phyloP scores from a whole-genome alignment of 2,113 vertebrate species.

The Calonectris borealis region DNA sequence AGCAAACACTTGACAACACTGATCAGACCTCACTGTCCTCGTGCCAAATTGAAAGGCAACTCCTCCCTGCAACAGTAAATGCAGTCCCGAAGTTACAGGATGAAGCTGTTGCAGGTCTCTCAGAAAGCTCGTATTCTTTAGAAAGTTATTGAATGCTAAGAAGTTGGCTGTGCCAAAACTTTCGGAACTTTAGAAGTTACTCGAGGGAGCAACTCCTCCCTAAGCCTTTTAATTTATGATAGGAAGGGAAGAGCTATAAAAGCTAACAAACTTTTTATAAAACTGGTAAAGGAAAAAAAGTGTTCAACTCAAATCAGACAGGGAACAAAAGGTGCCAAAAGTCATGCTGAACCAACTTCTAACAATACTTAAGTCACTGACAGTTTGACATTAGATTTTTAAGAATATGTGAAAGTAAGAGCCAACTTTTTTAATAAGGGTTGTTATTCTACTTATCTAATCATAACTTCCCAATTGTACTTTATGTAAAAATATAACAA shows the following conservation, averaged over 20 bases:
- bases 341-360: not conserved
- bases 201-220: constrained; percentile 12
- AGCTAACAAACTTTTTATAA: constrained; percentile 39
- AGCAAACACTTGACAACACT: constrained; percentile 5
- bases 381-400: not conserved
- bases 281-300: not conserved
- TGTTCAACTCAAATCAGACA: not conserved
- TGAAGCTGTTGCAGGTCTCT: constrained; percentile 27
- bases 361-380: not conserved
- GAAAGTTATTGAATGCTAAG: constrained; percentile 28
- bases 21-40: not conserved
- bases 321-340: constrained; percentile 21
- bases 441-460: not conserved
- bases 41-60: constrained; percentile 42
- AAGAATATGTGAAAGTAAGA: not conserved
- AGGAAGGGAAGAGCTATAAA: constrained; percentile 37
- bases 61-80: constrained; percentile 33
- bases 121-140: not conserved
- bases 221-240: constrained; percentile 55
- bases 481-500: not conserved
- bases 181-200: constrained; percentile 17
- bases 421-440: not conserved
- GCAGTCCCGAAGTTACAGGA: not conserved
- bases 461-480: not conserved
- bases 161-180: constrained; percentile 10